A percentile compares a stretch with the other conserved stretches of the same genome.
Conservation (phyloP, 2,113 vertebrate species). For the Corydoras maculifer region DNA sequence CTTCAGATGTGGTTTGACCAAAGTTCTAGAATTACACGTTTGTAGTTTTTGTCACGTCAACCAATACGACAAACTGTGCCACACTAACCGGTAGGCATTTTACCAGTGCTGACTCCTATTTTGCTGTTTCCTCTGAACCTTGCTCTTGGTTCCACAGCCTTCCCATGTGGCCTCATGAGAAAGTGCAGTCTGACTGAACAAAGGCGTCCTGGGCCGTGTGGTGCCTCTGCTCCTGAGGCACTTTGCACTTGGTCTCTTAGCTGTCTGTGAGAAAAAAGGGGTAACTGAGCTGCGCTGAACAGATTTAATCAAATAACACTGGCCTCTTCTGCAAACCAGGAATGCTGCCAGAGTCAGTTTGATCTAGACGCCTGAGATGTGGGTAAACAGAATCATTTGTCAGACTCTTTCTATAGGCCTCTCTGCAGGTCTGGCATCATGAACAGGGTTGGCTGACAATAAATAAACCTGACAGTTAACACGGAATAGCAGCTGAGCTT, state of each 20-base stretch:
- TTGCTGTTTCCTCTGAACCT: conserved; percentile 35
- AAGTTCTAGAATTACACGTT: too few species aligned
- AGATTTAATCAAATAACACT: conserved; percentile 41
- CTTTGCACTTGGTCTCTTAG: conserved; percentile 34
- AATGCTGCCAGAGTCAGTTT: conserved; percentile 39
- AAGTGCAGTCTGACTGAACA: conserved; percentile 35
- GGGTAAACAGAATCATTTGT: conserved; percentile 51
- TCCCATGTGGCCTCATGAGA: conserved; percentile 39
- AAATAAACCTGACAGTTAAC: conserved; percentile 49
- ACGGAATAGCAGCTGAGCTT: conserved; percentile 34
- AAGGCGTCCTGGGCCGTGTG: conserved; percentile 38
- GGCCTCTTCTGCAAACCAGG: conserved; percentile 48
- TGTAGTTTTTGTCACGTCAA: too few species aligned
- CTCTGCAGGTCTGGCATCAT: conserved; percentile 36
- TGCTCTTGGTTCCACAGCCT: conserved; percentile 40
- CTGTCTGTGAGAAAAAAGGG: conserved; percentile 35
- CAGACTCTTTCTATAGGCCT: conserved; percentile 32
- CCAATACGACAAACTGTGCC: not conserved
- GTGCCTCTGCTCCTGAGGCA: conserved; percentile 38
- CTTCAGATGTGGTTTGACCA: too few species aligned
- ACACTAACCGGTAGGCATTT: conserved; percentile 33
- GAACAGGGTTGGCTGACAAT: conserved; percentile 37
- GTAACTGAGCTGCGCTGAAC: conserved; percentile 37
- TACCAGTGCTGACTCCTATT: conserved; percentile 22
- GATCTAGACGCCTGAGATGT: conserved; percentile 52